These are phyloP conservation scores for Harlomillsia oculata DNA, from an alignment of 1,140 invertebrate species.

Conservation along the genomic window DNA sequence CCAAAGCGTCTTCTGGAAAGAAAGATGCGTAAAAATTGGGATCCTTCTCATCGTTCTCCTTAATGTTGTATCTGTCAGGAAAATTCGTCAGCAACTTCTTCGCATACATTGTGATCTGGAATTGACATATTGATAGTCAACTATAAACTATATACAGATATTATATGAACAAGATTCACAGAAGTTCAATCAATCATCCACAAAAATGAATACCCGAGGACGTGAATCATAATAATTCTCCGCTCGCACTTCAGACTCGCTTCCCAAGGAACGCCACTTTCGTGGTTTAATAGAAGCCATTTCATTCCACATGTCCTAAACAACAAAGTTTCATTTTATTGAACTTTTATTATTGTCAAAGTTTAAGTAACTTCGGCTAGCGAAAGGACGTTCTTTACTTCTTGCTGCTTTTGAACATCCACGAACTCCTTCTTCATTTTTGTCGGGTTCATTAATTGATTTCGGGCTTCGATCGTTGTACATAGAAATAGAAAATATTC, in stretches of 20 bases:
- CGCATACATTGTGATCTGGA: neutral
- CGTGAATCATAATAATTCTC: constrained; percentile 15
- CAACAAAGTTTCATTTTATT: too few relatives aligned
- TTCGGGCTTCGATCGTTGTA: constrained; percentile 24
- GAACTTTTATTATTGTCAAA: too few relatives aligned
- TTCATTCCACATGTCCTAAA: constrained; percentile 27
- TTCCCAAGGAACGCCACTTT: constrained; percentile 29
- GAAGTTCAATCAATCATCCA: neutral
- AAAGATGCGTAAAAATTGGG: constrained; percentile 6
- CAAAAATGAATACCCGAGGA: constrained; percentile 21
- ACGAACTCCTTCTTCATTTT: constrained; percentile 17
- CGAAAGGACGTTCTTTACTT: too few relatives aligned
- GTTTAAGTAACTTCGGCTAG: too few relatives aligned
- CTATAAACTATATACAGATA: too few relatives aligned
- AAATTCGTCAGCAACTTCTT: too few relatives aligned
- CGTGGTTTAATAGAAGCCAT: constrained; percentile 25
- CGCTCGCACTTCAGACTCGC: constrained; percentile 26
- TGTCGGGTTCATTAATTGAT: constrained; percentile 25
- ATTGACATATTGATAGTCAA: too few relatives aligned
- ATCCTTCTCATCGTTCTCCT: too few relatives aligned
- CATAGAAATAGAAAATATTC: constrained; percentile 23
- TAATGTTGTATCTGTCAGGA: neutral
- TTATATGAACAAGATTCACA: neutral
- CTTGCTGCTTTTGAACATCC: constrained; percentile 22
- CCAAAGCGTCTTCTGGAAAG: neutral